phyloP scores from a whole-genome alignment of 2,113 vertebrate genomes.

The Penelope pileata region DNA sequence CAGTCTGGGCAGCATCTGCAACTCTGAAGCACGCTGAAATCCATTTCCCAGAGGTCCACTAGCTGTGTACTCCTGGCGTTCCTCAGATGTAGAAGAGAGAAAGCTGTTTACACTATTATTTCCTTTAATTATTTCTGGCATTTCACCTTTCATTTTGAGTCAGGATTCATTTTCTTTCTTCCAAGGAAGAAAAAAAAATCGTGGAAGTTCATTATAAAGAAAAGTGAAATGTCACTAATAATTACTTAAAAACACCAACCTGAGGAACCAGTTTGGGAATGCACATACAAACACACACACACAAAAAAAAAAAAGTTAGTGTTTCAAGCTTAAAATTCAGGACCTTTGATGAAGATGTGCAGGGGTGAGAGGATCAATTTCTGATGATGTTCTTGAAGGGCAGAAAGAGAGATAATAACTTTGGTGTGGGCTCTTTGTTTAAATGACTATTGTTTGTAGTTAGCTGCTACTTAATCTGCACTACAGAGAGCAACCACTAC shows the following conservation, averaged over 20 bases:
- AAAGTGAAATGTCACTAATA: conserved; percentile 38
- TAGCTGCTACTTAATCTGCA: conserved; percentile 76
- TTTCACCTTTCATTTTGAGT: background rate
- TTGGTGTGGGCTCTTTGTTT: conserved; percentile 59
- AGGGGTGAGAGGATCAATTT: conserved; percentile 57
- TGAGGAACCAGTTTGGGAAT: conserved; percentile 33
- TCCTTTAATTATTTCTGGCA: conserved; percentile 28
- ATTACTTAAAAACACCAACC: conserved; percentile 49
- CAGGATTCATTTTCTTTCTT: conserved; percentile 18
- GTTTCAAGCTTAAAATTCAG: conserved; percentile 68
- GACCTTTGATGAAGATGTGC: conserved; percentile 56
- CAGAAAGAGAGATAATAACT: conserved; percentile 69
- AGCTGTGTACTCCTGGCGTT: background rate
- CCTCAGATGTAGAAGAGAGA: background rate
- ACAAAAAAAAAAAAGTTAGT: background rate
- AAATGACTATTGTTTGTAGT: conserved; percentile 78
- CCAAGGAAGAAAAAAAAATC: background rate
- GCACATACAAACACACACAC: background rate
- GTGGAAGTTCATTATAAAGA: conserved; percentile 32
- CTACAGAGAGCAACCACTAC: conserved; percentile 74
- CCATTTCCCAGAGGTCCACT: background rate
- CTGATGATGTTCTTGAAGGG: conserved; percentile 67
- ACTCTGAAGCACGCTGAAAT: background rate
- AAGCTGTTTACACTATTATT: background rate
- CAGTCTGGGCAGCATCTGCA: background rate